Conservation (phyloP, 2,797 vertebrate genomes). For the Enteromius anoplus region DNA sequence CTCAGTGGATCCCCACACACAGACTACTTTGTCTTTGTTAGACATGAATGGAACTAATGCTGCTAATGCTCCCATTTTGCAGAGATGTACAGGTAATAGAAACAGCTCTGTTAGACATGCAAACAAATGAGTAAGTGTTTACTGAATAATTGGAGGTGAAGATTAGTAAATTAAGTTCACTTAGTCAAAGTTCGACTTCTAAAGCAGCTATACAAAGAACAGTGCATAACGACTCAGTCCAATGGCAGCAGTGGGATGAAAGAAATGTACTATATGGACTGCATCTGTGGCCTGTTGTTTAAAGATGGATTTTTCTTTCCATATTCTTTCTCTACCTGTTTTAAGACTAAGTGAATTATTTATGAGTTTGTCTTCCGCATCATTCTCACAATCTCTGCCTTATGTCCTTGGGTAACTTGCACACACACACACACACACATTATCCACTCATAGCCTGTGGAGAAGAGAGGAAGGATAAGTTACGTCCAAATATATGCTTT, state of each 20-base stretch:
- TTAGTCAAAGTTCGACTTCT: not conserved
- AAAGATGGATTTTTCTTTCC: slow-evolving; percentile 4
- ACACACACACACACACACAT: slow-evolving; percentile 10
- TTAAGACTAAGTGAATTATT: slow-evolving; percentile 11
- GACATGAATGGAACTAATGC: not conserved
- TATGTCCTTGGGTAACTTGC: slow-evolving; percentile 11
- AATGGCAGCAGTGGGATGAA: not conserved
- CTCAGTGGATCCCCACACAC: not conserved
- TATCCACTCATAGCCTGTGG: slow-evolving; percentile 34
- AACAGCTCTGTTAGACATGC: not conserved
- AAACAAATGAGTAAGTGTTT: not conserved
- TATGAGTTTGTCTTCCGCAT: slow-evolving; percentile 2
- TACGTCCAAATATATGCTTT: slow-evolving; percentile 52
- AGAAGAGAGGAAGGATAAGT: slow-evolving; percentile 50
- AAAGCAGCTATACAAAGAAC: not conserved
- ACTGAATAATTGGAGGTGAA: not conserved
- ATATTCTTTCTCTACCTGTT: not conserved
- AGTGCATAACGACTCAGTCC: not conserved
- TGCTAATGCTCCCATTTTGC: not conserved
- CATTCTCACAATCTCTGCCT: not conserved
- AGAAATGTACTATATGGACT: not conserved
- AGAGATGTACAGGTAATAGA: not conserved
- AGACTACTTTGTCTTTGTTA: not conserved
- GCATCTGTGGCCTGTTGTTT: slow-evolving; percentile 18
- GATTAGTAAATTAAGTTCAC: not conserved